phyloP scores from a whole-genome alignment of 2,888 invertebrate genomes.

The Argynnis bischoffii region DNA sequence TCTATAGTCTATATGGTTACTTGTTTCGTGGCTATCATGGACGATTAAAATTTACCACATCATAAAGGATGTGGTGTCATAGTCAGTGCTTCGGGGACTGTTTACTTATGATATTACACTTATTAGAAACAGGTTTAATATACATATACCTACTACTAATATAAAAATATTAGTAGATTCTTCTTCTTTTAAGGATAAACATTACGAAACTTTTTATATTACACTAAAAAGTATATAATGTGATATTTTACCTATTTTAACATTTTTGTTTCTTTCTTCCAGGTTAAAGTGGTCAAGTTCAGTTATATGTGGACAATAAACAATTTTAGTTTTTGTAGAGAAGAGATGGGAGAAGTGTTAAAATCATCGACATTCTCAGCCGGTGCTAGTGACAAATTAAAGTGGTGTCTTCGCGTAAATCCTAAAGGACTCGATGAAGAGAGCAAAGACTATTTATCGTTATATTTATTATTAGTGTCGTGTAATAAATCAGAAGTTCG shows the following conservation, averaged over 20 bases:
- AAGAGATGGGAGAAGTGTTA: slow-evolving; percentile 99
- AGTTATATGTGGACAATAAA: slow-evolving; percentile 99
- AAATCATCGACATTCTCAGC: slow-evolving; percentile 99
- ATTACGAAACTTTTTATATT: too few relatives aligned
- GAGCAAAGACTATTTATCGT: slow-evolving; percentile 99
- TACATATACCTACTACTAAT: too few relatives aligned
- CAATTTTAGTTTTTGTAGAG: slow-evolving; percentile 99
- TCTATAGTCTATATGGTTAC: slow-evolving; percentile 45
- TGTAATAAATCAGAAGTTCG: slow-evolving; percentile 99
- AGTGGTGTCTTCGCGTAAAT: slow-evolving; percentile 99
- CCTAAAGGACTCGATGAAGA: slow-evolving; percentile 99
- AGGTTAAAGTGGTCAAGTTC: slow-evolving; percentile 99
- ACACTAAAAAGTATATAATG: neutral
- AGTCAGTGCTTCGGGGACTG: slow-evolving; percentile 5
- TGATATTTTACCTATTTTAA: neutral
- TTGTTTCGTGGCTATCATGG: slow-evolving; percentile 50
- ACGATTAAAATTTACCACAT: slow-evolving; percentile 52
- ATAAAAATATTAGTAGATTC: too few relatives aligned
- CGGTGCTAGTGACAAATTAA: slow-evolving; percentile 99
- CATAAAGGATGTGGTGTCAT: slow-evolving; percentile 50
- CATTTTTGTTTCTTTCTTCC: slow-evolving; percentile 69
- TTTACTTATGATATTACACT: neutral
- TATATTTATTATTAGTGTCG: slow-evolving; percentile 98
- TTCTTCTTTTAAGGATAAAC: too few relatives aligned
- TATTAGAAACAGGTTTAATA: neutral